phyloP scores from a whole-genome alignment of 1,140 invertebrate species.

The Triops longicaudatus region DNA sequence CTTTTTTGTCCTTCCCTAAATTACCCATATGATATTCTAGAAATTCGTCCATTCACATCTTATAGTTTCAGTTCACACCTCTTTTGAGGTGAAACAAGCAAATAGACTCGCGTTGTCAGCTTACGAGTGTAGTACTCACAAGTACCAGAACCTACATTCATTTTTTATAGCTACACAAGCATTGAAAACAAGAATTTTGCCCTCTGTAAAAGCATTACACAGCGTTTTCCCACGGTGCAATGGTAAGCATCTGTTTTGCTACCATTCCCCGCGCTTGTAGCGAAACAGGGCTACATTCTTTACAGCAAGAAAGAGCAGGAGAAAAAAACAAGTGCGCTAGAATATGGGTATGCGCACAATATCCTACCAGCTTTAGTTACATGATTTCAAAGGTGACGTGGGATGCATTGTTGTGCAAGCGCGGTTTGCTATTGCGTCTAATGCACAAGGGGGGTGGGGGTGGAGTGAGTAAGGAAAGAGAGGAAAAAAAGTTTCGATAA shows the following conservation, averaged over 20 bases:
- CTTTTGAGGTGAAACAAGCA: too few relatives aligned
- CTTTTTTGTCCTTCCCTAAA: too few relatives aligned
- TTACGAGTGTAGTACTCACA: too few relatives aligned
- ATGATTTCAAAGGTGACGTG: neutral
- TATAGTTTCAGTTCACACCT: too few relatives aligned
- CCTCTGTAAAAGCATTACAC: neutral
- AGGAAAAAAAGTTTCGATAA: neutral
- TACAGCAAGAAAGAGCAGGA: neutral
- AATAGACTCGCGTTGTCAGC: too few relatives aligned
- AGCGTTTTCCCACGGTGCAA: neutral
- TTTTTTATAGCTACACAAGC: neutral
- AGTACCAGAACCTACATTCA: neutral
- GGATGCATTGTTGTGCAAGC: neutral
- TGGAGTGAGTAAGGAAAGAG: neutral
- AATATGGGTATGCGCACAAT: neutral
- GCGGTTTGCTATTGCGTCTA: neutral
- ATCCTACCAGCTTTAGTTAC: neutral
- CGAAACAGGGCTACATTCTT: neutral
- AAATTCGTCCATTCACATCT: too few relatives aligned
- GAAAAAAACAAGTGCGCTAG: neutral
- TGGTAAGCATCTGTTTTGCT: neutral
- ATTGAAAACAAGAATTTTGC: neutral
- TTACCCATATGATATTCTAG: too few relatives aligned
- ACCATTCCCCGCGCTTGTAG: neutral
- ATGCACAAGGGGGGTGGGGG: neutral